These are phyloP conservation scores for Petrocephalus sullivani DNA, from an alignment of 2,797 vertebrate species.

Conservation along the genomic window DNA sequence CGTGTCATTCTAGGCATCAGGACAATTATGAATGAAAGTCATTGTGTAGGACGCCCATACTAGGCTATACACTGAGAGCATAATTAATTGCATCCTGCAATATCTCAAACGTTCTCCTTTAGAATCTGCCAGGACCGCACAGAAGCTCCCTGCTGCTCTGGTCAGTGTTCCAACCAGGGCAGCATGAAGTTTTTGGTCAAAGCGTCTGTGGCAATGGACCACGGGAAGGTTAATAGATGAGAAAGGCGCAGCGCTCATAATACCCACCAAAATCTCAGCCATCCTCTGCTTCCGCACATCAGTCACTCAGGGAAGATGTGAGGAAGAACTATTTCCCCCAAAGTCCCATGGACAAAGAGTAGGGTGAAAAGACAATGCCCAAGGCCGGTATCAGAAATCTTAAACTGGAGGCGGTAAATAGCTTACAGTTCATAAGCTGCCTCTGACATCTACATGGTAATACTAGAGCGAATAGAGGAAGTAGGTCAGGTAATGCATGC, in stretches of 20 bases:
- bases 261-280: neutral
- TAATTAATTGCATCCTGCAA: neutral
- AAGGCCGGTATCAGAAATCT: neutral
- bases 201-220: neutral
- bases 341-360: neutral
- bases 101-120: too few relatives aligned
- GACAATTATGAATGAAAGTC: neutral
- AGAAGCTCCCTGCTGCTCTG: neutral
- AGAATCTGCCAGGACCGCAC: neutral
- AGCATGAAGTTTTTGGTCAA: neutral
- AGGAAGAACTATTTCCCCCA: neutral
- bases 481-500: neutral
- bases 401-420: neutral
- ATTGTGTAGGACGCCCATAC: neutral
- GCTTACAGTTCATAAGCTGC: neutral
- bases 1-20: neutral
- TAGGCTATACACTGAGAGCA: neutral
- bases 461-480: neutral
- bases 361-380: neutral
- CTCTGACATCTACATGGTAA: neutral
- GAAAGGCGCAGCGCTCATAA: neutral
- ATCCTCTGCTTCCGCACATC: neutral
- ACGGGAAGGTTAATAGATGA: neutral
- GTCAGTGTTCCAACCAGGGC: neutral
- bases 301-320: neutral